Base-by-base conservation (phyloP, 2,797 vertebrate species). In the Lates japonicus region DNA sequence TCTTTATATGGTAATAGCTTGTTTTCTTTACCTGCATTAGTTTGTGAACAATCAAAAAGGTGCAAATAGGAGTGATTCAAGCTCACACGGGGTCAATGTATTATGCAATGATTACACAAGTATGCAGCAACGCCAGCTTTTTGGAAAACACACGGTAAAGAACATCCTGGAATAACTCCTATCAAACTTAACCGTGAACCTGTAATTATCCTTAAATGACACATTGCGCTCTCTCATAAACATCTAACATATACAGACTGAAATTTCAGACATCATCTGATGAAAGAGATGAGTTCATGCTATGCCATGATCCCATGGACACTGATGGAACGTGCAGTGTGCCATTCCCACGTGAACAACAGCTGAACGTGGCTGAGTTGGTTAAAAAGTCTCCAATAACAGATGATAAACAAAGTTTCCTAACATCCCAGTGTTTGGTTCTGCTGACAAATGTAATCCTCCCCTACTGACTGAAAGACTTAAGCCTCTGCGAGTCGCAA, bases 351-450 rank as follows among this genome's bases (percentile, higher is more conserved):
- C 16, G 31, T 80, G 57, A 82, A 76, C 66, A 59, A 46, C 41
- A 67, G 54, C 57, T 20, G 3, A 63, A 70, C 25, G 33, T 35
- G 39, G 33, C 39, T 69, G 49, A 46, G 65, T 57, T 62, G 46
- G 70, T 60, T 63, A 19, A 78, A 79, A 74, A 22, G 59, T 74
- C 41, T 55, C 37, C 1, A 59, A 49, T 49, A 54, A 84, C 58
- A 81, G 25, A 81, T 78, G 78, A 80, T 58, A 82, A 84, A 91
- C 74, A 80, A 80, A 37, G 64, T 11, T 57, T 78, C 46, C 60
- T 82, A 63, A 49, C 44, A 64, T 71, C 7, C 42, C 7, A 48
- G 31, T 49, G 60, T 77, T 69, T 81, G 42, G 42, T 44, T 76
- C 62, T 78, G 71, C 46, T 78, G 65, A 67, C 17, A 67, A 69